Base-by-base conservation (phyloP, 2,113 vertebrate genomes). In the Thamnaconus septentrionalis region DNA sequence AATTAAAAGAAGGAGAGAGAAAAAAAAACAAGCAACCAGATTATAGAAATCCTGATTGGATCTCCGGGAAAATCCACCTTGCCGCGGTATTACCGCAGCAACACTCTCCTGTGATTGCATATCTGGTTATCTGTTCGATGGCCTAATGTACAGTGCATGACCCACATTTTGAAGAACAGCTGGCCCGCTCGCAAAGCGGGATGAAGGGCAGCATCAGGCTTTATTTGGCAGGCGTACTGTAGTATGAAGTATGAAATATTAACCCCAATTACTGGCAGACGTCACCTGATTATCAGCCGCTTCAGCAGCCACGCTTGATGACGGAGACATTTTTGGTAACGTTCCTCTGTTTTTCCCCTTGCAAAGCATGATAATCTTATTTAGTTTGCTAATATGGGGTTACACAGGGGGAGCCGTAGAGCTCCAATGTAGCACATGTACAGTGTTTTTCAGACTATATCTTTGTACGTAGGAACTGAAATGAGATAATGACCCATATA, bases 121-220 rank as follows among this genome's bases (percentile, higher is more conserved):
- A 75, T 78, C 66, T 68, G 55, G 41, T 69, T 60, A 70, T 77
- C 72, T 65, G 73, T 73, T 31, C 42, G 39, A 62, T 40, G 66
- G 78, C 59, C 72, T 68, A 51, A 66, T 66, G 66, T 75, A 74
- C 68, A 79, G 71, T 57, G 59, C 71, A 62, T 85, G 85, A 88
- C 84, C 82, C 81, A 87, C 76, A 84, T 88, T 60, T 31, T 68
- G 66, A 61, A 69, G 72, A 80, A 81, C 86, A 81, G 82, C 85
- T 88, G 86, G 78, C 82, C 63, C 7, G 0, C 61, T 55, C 9
- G 39, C 69, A 78, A 73, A 82, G 74, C 39, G 61, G 80, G 80
- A 79, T 62, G 47, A 79, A 31, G 59, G 66, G 63, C 78, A 66
- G 59, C 79, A 79, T 82, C 9, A 64, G 84, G 79, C 71, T 76